Evolutionary conservation across 1,140 invertebrate species (phyloP).

Genomic region (Asobara japonica): DNA sequence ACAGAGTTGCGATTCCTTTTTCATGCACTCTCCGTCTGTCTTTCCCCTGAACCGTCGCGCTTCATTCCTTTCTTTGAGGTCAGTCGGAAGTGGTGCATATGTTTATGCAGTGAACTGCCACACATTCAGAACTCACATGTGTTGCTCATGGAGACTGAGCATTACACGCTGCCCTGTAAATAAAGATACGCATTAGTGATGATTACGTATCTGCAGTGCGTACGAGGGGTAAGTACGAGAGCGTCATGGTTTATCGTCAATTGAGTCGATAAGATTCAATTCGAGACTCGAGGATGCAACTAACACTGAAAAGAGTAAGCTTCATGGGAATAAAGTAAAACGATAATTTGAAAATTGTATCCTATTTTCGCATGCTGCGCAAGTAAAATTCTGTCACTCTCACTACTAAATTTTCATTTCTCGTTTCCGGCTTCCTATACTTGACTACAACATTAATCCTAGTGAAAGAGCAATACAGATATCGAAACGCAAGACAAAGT

Average conservation of each 20-base stretch:
- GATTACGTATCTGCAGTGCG: slow-evolving; percentile 29
- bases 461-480: neutral
- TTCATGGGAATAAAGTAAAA: neutral
- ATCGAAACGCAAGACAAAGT: neutral
- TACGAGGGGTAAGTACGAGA: neutral
- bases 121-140: neutral
- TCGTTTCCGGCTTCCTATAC: slow-evolving; percentile 4
- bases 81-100: neutral
- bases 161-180: neutral
- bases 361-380: neutral
- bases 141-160: neutral
- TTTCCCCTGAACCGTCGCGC: slow-evolving; percentile 33
- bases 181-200: slow-evolving; percentile 39
- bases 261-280: neutral
- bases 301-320: neutral
- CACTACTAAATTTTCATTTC: neutral
- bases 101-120: neutral
- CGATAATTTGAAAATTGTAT: slow-evolving; percentile 6
- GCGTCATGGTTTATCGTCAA: slow-evolving; percentile 1
- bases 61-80: slow-evolving; percentile 26
- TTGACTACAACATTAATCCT: neutral
- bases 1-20: slow-evolving; percentile 29
- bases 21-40: slow-evolving; percentile 28
- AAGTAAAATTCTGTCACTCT: neutral
- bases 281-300: neutral